These are phyloP conservation scores for Drosophila lacteicornis DNA, from an alignment of 1,140 invertebrate genomes.

Conservation along the genomic window DNA sequence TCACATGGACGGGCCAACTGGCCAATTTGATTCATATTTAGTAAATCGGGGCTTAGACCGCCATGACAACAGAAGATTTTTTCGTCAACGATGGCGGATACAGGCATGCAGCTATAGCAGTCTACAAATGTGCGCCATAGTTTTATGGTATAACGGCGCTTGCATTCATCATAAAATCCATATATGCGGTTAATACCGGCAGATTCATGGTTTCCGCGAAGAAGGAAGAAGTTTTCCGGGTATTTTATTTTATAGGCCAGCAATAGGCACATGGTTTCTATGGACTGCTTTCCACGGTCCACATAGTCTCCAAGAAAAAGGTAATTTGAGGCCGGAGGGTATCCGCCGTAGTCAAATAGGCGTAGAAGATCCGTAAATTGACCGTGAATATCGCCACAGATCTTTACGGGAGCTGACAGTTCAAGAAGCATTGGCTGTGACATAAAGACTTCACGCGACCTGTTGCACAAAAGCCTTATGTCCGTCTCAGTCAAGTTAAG, in stretches of 20 bases:
- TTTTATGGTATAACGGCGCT: conserved; percentile 97
- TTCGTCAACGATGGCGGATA: conserved; percentile 97
- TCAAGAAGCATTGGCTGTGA: conserved; percentile 96
- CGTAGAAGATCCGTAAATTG: conserved; percentile 98
- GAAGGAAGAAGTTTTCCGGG: conserved; percentile 93
- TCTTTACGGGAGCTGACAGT: conserved; percentile 86
- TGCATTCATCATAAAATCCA: conserved; percentile 97
- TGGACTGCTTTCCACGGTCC: conserved; percentile 92
- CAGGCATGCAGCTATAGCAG: conserved; percentile 97
- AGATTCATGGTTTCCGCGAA: conserved; percentile 93
- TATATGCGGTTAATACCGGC: conserved; percentile 96
- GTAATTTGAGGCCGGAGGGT: conserved; percentile 99
- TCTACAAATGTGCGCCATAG: conserved; percentile 98
- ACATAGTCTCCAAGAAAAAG: conserved; percentile 96
- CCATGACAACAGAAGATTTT: conserved; percentile 99
- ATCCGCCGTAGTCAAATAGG: conserved; percentile 99
- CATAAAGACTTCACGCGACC: conserved; percentile 96
- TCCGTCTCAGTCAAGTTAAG: conserved; percentile 23
- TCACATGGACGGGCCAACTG: conserved; percentile 96
- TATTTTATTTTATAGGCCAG: conserved; percentile 98
- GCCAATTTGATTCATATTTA: conserved; percentile 95
- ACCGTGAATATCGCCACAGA: conserved; percentile 99
- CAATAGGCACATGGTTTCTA: conserved; percentile 95
- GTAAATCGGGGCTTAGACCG: conserved; percentile 93
- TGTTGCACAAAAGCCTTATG: conserved; percentile 13